Evolutionary conservation across 2,888 invertebrate genomes (phyloP).

Genomic region (Athetis lepigone): DNA sequence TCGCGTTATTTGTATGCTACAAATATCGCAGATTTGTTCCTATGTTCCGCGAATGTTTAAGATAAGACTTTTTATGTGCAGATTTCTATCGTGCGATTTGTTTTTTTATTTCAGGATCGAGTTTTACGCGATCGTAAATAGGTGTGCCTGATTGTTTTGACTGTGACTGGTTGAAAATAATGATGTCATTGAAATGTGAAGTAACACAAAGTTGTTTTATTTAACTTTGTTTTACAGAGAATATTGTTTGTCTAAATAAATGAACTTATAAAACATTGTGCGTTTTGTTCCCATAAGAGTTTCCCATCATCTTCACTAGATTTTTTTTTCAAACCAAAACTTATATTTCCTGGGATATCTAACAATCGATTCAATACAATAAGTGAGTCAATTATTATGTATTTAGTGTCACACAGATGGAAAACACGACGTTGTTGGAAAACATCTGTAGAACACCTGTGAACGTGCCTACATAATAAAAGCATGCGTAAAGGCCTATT

Average conservation of each 20-base stretch:
- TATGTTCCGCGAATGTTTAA: slow-evolving; percentile 65
- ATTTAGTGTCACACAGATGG: background rate
- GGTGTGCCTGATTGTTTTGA: slow-evolving; percentile 47
- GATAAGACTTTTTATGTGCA: slow-evolving; percentile 68
- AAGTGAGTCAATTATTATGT: background rate
- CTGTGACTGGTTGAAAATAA: slow-evolving; percentile 8
- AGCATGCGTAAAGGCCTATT: too few relatives aligned
- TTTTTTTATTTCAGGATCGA: slow-evolving; percentile 60
- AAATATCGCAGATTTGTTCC: slow-evolving; percentile 77
- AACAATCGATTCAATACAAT: background rate
- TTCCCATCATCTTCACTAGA: background rate
- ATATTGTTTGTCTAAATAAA: background rate
- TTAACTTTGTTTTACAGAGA: background rate
- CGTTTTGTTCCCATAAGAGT: background rate
- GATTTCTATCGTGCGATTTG: slow-evolving; percentile 69
- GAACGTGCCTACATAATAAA: too few relatives aligned
- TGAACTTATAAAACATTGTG: too few relatives aligned
- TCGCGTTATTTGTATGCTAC: slow-evolving; percentile 82
- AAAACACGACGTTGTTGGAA: background rate
- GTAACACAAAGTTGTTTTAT: background rate
- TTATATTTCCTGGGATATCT: background rate
- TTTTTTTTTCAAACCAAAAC: background rate
- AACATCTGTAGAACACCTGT: too few relatives aligned
- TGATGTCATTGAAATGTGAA: background rate
- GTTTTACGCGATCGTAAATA: slow-evolving; percentile 54